These are phyloP conservation scores for Pachyrhynchus sulphureomaculatus DNA, from an alignment of 1,140 invertebrate genomes.

Conservation along the genomic window DNA sequence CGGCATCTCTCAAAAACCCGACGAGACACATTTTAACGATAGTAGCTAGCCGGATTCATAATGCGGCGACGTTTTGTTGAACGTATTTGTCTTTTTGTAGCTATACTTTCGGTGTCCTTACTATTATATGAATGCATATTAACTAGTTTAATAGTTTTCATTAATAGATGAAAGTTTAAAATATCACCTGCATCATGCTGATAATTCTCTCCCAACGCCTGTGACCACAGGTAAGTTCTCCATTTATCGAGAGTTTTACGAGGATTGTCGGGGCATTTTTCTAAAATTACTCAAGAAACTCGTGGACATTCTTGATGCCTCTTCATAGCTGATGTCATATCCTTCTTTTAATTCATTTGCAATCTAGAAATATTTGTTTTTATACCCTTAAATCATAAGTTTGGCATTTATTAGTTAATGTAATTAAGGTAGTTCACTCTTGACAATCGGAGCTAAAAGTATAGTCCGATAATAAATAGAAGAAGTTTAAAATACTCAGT, in stretches of 20 bases:
- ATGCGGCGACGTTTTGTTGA: no score
- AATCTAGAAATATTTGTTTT: constrained; percentile 5
- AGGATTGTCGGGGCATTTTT: constrained; percentile 73
- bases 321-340: constrained; percentile 12
- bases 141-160: no score
- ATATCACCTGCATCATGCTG: constrained; percentile 64
- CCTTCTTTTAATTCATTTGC: constrained; percentile 3
- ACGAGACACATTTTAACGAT: no score
- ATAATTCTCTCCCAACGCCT: constrained; percentile 72
- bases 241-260: constrained; percentile 70
- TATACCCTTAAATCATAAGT: background rate
- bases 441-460: no score
- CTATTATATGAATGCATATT: no score
- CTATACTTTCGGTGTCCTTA: no score
- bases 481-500: background rate
- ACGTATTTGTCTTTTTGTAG: no score
- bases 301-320: constrained; percentile 58
- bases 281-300: constrained; percentile 73
- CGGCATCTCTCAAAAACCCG: no score
- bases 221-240: constrained; percentile 72
- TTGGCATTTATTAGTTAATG: background rate
- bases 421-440: background rate
- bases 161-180: no score
- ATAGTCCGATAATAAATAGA: no score
- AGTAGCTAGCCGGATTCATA: no score